A percentile compares a stretch with the other conserved stretches of the same genome.
Conservation (phyloP, 2,113 vertebrate species). For the Acanthisitta chloris region DNA sequence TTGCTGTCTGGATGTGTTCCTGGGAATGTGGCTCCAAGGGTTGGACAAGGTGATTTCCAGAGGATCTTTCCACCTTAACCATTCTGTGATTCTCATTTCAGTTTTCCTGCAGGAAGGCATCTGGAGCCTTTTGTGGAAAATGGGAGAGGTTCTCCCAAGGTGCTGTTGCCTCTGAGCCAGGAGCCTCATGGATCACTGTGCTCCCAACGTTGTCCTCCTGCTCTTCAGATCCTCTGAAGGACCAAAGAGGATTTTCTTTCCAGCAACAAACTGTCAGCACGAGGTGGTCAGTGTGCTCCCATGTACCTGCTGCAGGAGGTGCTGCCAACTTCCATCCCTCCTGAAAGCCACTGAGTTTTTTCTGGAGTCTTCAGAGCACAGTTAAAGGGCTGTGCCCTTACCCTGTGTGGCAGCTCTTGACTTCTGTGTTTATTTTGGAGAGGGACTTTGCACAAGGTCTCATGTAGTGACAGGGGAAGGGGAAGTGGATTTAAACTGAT, state of each 20-base stretch:
- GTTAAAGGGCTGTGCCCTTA: too few relatives aligned
- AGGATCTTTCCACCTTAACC: not conserved
- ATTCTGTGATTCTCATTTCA: not conserved
- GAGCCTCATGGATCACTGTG: not conserved
- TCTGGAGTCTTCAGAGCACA: too few relatives aligned
- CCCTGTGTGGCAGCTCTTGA: too few relatives aligned
- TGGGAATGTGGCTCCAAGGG: not conserved
- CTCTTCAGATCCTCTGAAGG: not conserved
- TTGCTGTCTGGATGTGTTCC: not conserved
- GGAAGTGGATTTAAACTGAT: not conserved
- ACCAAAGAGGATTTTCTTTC: not conserved
- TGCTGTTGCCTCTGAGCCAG: not conserved
- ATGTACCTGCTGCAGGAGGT: rapidly evolving
- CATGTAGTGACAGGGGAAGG: not conserved
- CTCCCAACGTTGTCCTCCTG: not conserved
- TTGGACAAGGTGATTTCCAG: not conserved
- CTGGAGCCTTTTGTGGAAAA: not conserved
- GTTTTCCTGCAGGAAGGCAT: not conserved
- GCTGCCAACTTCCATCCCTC: not conserved
- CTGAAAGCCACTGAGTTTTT: not conserved
- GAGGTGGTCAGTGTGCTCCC: not conserved
- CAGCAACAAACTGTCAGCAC: too few relatives aligned
- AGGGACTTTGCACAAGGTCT: not conserved
- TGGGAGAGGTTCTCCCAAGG: rapidly evolving
- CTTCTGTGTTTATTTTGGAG: not conserved